Evolutionary conservation across 2,888 invertebrate genomes (phyloP), one percentile per base, ranked within the genome.

Genomic region (Habroteleia sp.): DNA sequence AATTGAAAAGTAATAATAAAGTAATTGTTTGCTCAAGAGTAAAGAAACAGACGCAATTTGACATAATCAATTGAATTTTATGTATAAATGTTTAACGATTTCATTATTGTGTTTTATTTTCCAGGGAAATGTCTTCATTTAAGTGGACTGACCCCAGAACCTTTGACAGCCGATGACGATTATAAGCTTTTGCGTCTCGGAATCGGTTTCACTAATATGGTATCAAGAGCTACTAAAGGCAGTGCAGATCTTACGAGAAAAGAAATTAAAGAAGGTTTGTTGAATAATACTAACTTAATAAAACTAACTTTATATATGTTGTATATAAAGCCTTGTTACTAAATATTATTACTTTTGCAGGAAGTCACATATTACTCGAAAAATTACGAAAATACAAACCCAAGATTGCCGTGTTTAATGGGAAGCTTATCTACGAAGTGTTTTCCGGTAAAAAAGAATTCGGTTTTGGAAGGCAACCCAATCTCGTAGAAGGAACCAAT

Each of bases 181-280:
- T 96, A 94, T 87, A 96, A 96, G 90, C 90, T 98, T 68, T 89
- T 97, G 54, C 95, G 97, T 89, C 95, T 95, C 88, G 98, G 98
- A 73, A 98, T 99, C 85, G 98, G 98, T 2, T 98, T 99, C 90
- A 99, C 98, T 81, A 99, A 99, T 90, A 98, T 99, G 94, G 98
- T 98, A 77, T 92, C 95, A 79, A 92, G 98, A 76, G 97, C 98
- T 56, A 97, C 98, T 0, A 96, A 97, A 90, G 98, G 98, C 79
- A 97, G 97, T 83, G 96, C 97, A 1, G 98, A 99, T 91, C 92
- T 98, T 75, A 96, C 96, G 66, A 92, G 96, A 80, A 95, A 96
- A 88, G 97, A 97, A 91, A 97, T 97, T 86, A 96, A 96, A 90
- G 96, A 97, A 91, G 96, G 96, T 89, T 29, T 0, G 60, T 62